Conservation (phyloP, 2,797 vertebrate genomes). For the Acanthopagrus latus region DNA sequence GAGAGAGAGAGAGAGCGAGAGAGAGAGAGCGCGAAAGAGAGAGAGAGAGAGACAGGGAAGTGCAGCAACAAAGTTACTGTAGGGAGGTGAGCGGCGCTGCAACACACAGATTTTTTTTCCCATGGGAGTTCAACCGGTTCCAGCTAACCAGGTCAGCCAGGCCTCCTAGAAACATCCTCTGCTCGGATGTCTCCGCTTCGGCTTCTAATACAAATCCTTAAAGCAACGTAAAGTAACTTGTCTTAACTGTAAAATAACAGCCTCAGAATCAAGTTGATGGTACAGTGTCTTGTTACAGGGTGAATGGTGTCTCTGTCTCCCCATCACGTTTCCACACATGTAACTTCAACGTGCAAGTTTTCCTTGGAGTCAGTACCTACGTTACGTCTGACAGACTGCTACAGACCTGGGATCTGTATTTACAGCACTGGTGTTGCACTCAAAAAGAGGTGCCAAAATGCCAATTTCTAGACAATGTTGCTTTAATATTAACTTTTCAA, state of each 20-base stretch:
- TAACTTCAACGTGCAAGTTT: too few relatives aligned
- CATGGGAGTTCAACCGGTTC: constrained; percentile 36
- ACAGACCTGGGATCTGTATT: too few relatives aligned
- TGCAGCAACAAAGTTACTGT: constrained; percentile 45
- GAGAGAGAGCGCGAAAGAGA: constrained; percentile 19
- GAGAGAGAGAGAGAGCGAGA: constrained; percentile 16
- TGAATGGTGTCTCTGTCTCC: too few relatives aligned
- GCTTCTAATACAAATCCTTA: constrained; percentile 7
- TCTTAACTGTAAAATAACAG: not conserved
- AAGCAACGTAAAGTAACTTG: constrained; percentile 1
- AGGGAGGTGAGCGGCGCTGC: constrained; percentile 26
- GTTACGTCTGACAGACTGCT: too few relatives aligned
- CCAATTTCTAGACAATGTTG: too few relatives aligned
- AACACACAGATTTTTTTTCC: constrained; percentile 31
- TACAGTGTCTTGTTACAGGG: too few relatives aligned
- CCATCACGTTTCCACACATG: too few relatives aligned
- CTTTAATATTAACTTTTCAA: too few relatives aligned
- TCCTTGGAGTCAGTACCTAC: too few relatives aligned
- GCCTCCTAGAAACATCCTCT: constrained; percentile 36
- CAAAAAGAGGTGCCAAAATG: too few relatives aligned
- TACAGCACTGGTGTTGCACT: too few relatives aligned
- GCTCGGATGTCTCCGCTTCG: constrained; percentile 7
- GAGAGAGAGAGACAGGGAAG: constrained; percentile 8
- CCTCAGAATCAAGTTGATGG: too few relatives aligned
- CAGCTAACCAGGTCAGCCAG: constrained; percentile 57